phyloP scores from a whole-genome alignment of 2,797 vertebrate genomes.

The Rhincodon typus region DNA sequence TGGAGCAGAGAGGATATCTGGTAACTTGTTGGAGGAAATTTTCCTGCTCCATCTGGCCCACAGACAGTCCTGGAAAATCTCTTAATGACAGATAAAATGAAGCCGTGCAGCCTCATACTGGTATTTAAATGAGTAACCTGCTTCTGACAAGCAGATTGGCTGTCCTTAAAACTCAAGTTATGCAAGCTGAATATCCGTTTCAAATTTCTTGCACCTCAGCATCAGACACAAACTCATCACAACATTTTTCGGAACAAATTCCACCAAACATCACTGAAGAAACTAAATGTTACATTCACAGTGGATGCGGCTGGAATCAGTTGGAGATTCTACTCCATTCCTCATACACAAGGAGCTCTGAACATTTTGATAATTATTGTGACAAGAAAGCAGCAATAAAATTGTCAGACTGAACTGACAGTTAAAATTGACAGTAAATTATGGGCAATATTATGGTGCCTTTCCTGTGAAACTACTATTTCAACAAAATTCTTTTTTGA shows the following conservation, averaged over 20 bases:
- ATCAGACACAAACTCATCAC: not conserved
- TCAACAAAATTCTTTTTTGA: not conserved
- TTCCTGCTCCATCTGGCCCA: not conserved
- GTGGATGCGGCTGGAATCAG: not conserved
- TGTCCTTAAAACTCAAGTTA: not conserved
- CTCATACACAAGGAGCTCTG: not conserved
- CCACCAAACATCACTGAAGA: not conserved
- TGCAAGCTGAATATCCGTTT: not conserved
- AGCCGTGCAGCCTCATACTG: not conserved
- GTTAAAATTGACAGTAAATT: conserved; percentile 4
- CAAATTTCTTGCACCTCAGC: not conserved
- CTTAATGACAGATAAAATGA: not conserved
- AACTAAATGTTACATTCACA: not conserved
- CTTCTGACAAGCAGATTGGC: not conserved
- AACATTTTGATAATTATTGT: not conserved
- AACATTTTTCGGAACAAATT: not conserved
- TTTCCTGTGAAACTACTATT: not conserved
- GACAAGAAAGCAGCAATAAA: not conserved
- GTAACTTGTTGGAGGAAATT: not conserved
- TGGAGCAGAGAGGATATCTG: not conserved
- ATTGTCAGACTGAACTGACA: conserved; percentile 21
- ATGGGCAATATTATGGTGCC: not conserved
- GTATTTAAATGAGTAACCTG: not conserved
- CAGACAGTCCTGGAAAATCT: not conserved
- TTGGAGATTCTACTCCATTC: not conserved